phyloP scores from a whole-genome alignment of 2,113 vertebrate species.

The Halcyon malimbica region DNA sequence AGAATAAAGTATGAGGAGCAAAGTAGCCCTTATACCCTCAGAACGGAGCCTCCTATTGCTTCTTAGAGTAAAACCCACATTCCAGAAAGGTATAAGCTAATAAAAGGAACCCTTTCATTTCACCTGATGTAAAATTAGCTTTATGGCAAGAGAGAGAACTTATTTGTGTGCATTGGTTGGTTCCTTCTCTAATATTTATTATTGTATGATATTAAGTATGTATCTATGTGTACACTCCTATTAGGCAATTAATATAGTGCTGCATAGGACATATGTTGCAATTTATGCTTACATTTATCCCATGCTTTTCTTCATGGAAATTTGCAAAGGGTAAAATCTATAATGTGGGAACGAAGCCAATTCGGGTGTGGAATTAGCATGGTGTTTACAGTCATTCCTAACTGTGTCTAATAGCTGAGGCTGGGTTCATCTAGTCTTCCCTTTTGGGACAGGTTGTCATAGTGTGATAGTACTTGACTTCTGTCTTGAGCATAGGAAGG shows the following conservation, averaged over 20 bases:
- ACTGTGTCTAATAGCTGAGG: neutral
- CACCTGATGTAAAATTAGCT: slow-evolving; percentile 29
- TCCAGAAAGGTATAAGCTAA: slow-evolving; percentile 8
- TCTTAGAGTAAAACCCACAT: slow-evolving; percentile 1
- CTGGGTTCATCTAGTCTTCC: neutral
- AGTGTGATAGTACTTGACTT: neutral
- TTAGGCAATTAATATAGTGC: neutral
- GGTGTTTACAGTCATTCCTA: neutral
- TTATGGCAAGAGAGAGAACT: neutral
- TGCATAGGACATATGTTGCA: neutral
- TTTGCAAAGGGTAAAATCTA: neutral
- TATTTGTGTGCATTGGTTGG: neutral
- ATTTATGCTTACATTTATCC: neutral
- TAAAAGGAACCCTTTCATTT: neutral
- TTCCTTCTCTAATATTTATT: neutral
- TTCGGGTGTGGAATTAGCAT: neutral
- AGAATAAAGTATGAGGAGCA: slow-evolving; percentile 26
- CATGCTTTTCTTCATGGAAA: neutral
- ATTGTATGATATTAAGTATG: neutral
- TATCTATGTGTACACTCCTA: neutral
- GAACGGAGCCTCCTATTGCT: slow-evolving; percentile 19
- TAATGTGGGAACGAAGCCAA: neutral
- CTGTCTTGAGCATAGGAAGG: neutral
- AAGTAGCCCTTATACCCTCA: slow-evolving; percentile 32
- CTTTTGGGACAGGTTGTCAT: neutral